Evolutionary conservation across 2,888 invertebrate species (phyloP), one percentile per base, ranked within the genome.

Genomic region (Synanthedon andrenaeformis): DNA sequence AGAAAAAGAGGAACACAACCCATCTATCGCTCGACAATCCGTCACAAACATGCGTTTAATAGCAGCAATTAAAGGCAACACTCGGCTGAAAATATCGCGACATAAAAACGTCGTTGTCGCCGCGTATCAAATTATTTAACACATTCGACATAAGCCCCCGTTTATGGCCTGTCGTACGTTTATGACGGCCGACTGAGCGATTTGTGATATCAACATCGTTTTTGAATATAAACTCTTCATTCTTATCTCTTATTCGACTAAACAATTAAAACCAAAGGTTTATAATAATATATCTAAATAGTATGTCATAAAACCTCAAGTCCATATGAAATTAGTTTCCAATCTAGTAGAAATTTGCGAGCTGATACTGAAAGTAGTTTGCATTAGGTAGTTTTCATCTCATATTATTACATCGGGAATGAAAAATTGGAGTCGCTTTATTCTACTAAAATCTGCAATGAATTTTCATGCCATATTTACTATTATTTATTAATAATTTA

Each of bases 51-150:
- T 70, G 78, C 76, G 68, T 79, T 82, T 82, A 82, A 82, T 82
- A 76, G 76, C 66, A 61, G 78, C 79, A 83, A 85, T 87, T 86
- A 84, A 84, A 79, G 70, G 69, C 70, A 73, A 74, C 35, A 74
- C 74, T 76, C 69, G 70, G 68, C 64, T 82, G 78, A 72, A 84
- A 82, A 84, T 84, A 84, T 82, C 76, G 74, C 70, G 70, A 70
- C 76, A 80, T 85, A 82, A 83, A 82, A 81, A 79, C 68, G 79
- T 79, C 80, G 74, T 71, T 76, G 73, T 73, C 72, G 74, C 74
- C 74, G 74, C 76, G 76, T 80, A 81, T 83, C 83, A 79, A 81
- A 82, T 82, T 82, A 80, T 82, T 81, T 79, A 79, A 82, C 83
- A 81, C 82, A 70, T 81, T 76, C 74, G 74, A 62, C 66, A 60